Percentiles rank a stretch among this genome's conserved stretches.
phyloP scores from a whole-genome alignment of 1,140 invertebrate genomes.

The Leptestheria dahalacensis region DNA sequence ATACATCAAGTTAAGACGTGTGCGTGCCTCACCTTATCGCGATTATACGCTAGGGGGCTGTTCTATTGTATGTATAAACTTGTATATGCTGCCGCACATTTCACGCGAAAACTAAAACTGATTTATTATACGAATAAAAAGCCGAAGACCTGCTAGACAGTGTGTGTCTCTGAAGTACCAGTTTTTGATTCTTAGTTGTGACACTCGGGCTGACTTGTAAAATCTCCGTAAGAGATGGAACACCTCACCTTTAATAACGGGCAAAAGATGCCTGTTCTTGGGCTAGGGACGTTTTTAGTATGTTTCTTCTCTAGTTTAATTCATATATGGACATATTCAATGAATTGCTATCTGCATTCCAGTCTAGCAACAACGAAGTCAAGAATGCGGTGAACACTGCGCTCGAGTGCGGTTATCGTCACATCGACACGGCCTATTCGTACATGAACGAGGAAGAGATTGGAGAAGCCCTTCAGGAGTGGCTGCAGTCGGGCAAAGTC shows the following conservation, averaged over 20 bases:
- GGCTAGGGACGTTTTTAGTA: slow-evolving; percentile 60
- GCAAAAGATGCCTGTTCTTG: slow-evolving; percentile 51
- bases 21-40: no score
- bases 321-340: not conserved
- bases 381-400: slow-evolving; percentile 45
- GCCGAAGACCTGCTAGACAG: no score
- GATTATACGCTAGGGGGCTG: no score
- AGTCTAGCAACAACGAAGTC: slow-evolving; percentile 31
- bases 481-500: slow-evolving; percentile 26
- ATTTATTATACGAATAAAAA: no score
- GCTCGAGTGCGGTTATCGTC: slow-evolving; percentile 49
- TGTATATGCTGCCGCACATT: no score
- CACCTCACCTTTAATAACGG: slow-evolving; percentile 26
- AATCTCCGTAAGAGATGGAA: no score
- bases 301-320: slow-evolving; percentile 22
- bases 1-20: no score
- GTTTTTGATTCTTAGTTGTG: no score
- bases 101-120: no score
- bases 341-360: not conserved
- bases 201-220: no score
- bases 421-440: slow-evolving; percentile 49
- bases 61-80: no score
- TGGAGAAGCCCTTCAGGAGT: slow-evolving; percentile 28
- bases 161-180: no score
- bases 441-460: slow-evolving; percentile 35